Evolutionary conservation across 2,797 vertebrate genomes (phyloP), one percentile per base, ranked within the genome.

Genomic region (Brachyrhaphis roseni): DNA sequence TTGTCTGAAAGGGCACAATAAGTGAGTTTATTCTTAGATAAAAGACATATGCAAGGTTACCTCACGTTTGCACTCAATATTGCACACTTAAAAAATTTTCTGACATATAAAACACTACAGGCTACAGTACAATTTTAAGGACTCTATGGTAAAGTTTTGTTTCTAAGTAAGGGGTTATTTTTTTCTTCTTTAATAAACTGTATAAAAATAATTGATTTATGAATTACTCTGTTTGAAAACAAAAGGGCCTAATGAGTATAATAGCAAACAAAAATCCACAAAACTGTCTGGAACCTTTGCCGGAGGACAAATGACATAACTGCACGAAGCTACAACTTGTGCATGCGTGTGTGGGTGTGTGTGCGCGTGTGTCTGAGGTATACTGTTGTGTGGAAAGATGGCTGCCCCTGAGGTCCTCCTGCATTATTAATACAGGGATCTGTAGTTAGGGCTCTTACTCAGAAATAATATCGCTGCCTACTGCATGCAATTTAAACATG

Each of bases 391-490:
- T 89, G 92, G 94, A 94, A 93, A 93, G 89, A 91, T 88, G 87
- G 80, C 77, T 89, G 92, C 91, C 92, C 90, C 82, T 76, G 77
- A 91, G 94, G 91, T 89, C 84, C 89, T 89, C n/a, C 82, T 96
- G 90, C 90, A 95, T 94, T 94, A 95, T 96, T 95, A 93, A 96
- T 93, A 88, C 34, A 82, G 87, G 82, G 84, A 89, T 94, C 78
- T 92, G 91, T 93, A 88, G 80, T 87, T 87, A 82, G 79, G 75
- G 82, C 78, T 89, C 85, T 86, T 87, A 88, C 84, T 93, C 90
- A 91, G 86, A 92, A 92, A 94, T 91, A 94, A 95, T 88, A 93
- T 85, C 81, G 77, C 84, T 76, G 77, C 86, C 82, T 78, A 71
- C 84, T 81, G 88, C 84, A 87, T 84, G 84, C 49, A 80, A 86